Percentiles rank a stretch among this genome's conserved stretches.
These are phyloP conservation scores for Lepidocyrtinus sp. DNA, from an alignment of 2,888 invertebrate species.

Conservation along the genomic window DNA sequence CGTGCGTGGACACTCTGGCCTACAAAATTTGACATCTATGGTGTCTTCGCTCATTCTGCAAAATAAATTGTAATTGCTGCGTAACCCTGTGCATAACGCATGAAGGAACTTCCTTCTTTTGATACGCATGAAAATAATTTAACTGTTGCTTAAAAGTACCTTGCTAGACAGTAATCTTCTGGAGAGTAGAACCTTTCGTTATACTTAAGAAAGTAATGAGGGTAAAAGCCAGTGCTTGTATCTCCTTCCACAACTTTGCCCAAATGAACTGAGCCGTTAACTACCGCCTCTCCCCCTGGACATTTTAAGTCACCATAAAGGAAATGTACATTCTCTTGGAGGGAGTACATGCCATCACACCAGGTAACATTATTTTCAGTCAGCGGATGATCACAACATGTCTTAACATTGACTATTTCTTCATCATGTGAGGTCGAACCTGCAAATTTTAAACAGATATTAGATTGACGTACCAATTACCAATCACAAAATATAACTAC, in stretches of 20 bases:
- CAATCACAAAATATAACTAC: too few species aligned
- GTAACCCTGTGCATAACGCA: too few species aligned
- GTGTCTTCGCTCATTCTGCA: constrained; percentile 54
- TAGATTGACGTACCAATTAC: too few species aligned
- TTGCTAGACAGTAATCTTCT: constrained; percentile 58
- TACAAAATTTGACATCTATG: constrained; percentile 58
- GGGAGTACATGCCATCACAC: constrained; percentile 61
- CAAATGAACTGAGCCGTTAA: constrained; percentile 50
- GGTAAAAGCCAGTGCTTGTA: constrained; percentile 57
- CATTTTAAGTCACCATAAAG: constrained; percentile 55
- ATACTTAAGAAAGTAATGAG: constrained; percentile 60
- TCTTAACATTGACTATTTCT: constrained; percentile 56
- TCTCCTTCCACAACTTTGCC: constrained; percentile 55
- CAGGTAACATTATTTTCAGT: constrained; percentile 50
- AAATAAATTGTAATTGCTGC: too few species aligned
- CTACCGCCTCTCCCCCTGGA: constrained; percentile 40
- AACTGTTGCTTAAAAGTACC: too few species aligned
- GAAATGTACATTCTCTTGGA: constrained; percentile 55
- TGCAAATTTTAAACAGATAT: too few species aligned
- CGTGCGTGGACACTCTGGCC: constrained; percentile 50
- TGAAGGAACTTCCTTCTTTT: too few species aligned
- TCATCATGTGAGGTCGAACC: too few species aligned
- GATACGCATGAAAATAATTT: neutral
- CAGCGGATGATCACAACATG: constrained; percentile 55
- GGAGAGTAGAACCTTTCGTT: constrained; percentile 58